A percentile compares a stretch with the other conserved stretches of the same genome.
Evolutionary conservation across 1,140 invertebrate species (phyloP).

Genomic region (Mamestra configurata): DNA sequence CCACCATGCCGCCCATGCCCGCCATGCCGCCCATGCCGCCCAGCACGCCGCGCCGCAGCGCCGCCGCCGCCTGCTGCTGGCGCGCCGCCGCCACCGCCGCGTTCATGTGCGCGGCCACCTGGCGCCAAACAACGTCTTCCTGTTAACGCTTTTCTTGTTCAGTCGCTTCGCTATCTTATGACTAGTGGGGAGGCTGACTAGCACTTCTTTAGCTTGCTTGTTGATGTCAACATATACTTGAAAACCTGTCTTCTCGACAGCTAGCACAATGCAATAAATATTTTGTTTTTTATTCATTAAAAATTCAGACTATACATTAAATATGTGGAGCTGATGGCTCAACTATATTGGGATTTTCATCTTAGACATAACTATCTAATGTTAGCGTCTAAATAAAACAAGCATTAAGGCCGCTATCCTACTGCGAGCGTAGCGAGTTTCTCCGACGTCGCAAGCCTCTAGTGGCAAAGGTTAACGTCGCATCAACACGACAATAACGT

Average conservation of each 20-base stretch:
- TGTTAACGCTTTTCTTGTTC: background rate
- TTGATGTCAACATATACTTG: background rate
- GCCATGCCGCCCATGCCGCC: slow-evolving; percentile 66
- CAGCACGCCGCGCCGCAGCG: slow-evolving; percentile 74
- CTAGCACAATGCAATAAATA: too few relatives aligned
- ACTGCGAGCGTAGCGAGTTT: too few relatives aligned
- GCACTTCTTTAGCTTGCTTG: background rate
- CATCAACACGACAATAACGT: too few relatives aligned
- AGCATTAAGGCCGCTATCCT: too few relatives aligned
- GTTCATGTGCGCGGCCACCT: slow-evolving; percentile 84
- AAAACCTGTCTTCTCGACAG: too few relatives aligned
- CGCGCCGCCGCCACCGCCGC: slow-evolving; percentile 77
- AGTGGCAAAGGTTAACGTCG: too few relatives aligned
- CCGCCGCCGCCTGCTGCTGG: slow-evolving; percentile 68
- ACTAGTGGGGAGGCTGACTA: background rate
- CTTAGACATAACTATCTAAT: background rate
- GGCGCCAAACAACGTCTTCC: slow-evolving; percentile 51
- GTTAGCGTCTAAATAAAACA: background rate
- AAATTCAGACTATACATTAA: too few relatives aligned
- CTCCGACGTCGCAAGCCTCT: too few relatives aligned
- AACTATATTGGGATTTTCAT: too few relatives aligned
- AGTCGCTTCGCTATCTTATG: background rate
- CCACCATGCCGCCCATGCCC: slow-evolving; percentile 43
- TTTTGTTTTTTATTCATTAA: too few relatives aligned
- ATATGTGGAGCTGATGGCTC: too few relatives aligned